Evolutionary conservation across 2,888 invertebrate species (phyloP), one percentile per base, ranked within the genome.

Genomic region (Chamaedrilus cognettii): DNA sequence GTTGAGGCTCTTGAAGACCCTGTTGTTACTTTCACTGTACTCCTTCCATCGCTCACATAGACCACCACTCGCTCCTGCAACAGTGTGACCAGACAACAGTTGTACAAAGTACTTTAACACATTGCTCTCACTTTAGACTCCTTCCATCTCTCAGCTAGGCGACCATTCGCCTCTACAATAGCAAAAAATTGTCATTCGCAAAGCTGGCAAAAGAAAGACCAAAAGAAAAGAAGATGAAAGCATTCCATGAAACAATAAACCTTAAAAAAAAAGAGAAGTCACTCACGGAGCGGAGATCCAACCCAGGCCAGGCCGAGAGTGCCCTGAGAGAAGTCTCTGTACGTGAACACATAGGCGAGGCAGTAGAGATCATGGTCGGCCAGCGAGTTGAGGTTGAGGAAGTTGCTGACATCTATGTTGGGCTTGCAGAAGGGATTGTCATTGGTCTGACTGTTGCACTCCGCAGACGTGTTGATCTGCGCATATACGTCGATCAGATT

Each of bases 221-320:
- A n/a, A n/a, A n/a, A n/a, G n/a, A n/a, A n/a, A n/a, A n/a, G n/a
- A n/a, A n/a, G n/a, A n/a, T n/a, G n/a, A n/a, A n/a, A n/a, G n/a
- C n/a, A n/a, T n/a, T n/a, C 11, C 11, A 49, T 15, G n/a, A n/a
- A n/a, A n/a, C n/a, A n/a, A n/a, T n/a, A n/a, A n/a, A n/a, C n/a
- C n/a, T n/a, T n/a, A n/a, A n/a, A n/a, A n/a, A n/a, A n/a, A n/a
- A n/a, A n/a, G n/a, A n/a, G n/a, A n/a, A n/a, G n/a, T 7, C 7
- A 60, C 60, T 60, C 28, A 60, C 60, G 34, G 23, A 59, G 50
- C 58, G 77, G 70, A 71, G 96, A 94, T 33, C 98, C 99, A 31
- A 99, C 99, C 99, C 99, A 99, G 3, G 99, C 99, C 58, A 99
- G 86, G 30, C 99, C 99, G 52, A 99, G 87, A 26, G 99, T 99